Evolutionary conservation across 2,888 invertebrate genomes (phyloP).

Genomic region (Callimorpha dominula): DNA sequence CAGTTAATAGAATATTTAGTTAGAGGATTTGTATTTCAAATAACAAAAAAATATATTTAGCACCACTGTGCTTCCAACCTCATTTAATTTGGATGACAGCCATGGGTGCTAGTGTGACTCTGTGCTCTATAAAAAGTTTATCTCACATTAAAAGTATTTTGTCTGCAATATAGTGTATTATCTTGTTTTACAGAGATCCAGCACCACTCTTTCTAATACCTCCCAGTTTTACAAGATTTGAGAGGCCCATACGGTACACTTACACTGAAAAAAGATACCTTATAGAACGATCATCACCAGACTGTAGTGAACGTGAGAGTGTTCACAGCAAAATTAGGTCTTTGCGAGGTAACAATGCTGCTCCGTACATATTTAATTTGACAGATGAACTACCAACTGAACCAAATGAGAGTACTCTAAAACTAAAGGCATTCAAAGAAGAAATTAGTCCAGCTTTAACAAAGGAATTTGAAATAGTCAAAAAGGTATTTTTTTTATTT

Average conservation of each 20-base stretch:
- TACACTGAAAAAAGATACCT: conserved; percentile 72
- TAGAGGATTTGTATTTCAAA: too few relatives aligned
- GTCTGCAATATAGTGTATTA: too few relatives aligned
- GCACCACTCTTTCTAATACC: conserved; percentile 91
- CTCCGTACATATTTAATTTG: conserved; percentile 88
- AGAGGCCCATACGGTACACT: conserved; percentile 83
- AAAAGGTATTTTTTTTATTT: conserved; percentile 68
- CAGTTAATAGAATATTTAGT: too few relatives aligned
- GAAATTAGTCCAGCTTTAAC: conserved; percentile 73
- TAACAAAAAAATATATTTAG: too few relatives aligned
- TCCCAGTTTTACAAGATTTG: conserved; percentile 91
- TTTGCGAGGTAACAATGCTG: conserved; percentile 80
- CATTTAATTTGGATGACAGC: too few relatives aligned
- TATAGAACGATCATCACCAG: conserved; percentile 48
- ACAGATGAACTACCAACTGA: conserved; percentile 87
- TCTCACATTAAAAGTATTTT: too few relatives aligned
- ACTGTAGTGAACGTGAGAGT: conserved; percentile 67
- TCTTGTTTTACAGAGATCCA: conserved; percentile 57
- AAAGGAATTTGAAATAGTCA: conserved; percentile 77
- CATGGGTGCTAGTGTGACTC: too few relatives aligned
- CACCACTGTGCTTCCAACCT: too few relatives aligned
- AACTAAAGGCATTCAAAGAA: conserved; percentile 81
- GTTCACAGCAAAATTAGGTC: conserved; percentile 66
- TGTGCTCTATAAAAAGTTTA: too few relatives aligned
- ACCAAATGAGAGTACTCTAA: conserved; percentile 87